Conservation (phyloP, 2,888 invertebrate genomes). For the Mesodorylaimus sp. region DNA sequence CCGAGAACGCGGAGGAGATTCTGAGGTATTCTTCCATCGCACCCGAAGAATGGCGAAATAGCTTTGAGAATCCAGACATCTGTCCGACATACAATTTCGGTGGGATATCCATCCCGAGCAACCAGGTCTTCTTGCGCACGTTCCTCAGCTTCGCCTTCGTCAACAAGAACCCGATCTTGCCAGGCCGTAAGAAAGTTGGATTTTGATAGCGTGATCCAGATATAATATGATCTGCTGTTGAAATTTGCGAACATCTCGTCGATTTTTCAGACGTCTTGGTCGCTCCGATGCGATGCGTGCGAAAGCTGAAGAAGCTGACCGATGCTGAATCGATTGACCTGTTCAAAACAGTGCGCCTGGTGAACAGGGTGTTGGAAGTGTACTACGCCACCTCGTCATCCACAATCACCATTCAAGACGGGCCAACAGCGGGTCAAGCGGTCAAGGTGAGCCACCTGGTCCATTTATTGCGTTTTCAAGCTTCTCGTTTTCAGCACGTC, state of each 20-base stretch:
- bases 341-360: slow-evolving; percentile 42
- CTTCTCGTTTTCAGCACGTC: slow-evolving; percentile 9
- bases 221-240: too few relatives aligned
- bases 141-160: slow-evolving; percentile 59
- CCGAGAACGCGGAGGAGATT: too few relatives aligned
- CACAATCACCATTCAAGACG: slow-evolving; percentile 46
- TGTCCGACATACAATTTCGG: slow-evolving; percentile 37
- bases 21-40: too few relatives aligned
- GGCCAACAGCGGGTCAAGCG: slow-evolving; percentile 6
- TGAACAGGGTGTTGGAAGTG: slow-evolving; percentile 48
- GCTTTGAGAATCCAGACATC: too few relatives aligned
- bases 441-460: slow-evolving; percentile 6
- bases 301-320: slow-evolving; percentile 47
- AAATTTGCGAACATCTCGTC: background rate
- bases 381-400: slow-evolving; percentile 48
- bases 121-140: slow-evolving; percentile 51
- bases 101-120: slow-evolving; percentile 26
- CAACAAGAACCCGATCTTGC: slow-evolving; percentile 63
- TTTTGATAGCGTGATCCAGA: too few relatives aligned
- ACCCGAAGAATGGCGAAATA: too few relatives aligned
- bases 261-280: slow-evolving; percentile 49
- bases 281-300: slow-evolving; percentile 46
- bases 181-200: slow-evolving; percentile 51
- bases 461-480: too few relatives aligned
- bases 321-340: slow-evolving; percentile 54